A percentile compares a stretch with the other conserved stretches of the same genome.
phyloP scores from a whole-genome alignment of 2,797 vertebrate species.

The Enteromius afrohamiltoni region DNA sequence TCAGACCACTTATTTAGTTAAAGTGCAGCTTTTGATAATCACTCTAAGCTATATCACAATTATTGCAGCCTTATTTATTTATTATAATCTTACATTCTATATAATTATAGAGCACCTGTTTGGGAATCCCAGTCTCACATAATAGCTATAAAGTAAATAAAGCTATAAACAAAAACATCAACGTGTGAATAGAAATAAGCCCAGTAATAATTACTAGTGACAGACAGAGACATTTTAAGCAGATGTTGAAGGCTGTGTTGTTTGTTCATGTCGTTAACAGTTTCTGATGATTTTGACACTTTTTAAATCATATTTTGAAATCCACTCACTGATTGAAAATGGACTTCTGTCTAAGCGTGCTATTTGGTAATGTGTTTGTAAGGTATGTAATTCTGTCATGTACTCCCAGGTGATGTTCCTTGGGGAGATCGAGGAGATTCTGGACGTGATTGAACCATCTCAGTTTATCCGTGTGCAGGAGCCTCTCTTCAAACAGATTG shows the following conservation, averaged over 20 bases:
- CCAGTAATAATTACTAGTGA: neutral
- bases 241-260: neutral
- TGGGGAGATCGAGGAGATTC: constrained; percentile 91
- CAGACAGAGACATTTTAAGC: neutral
- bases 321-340: neutral
- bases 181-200: neutral
- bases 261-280: neutral
- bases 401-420: constrained; percentile 86
- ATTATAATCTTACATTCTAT: neutral
- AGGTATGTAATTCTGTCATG: neutral
- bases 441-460: constrained; percentile 93
- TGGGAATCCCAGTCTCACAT: neutral
- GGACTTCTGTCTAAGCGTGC: neutral
- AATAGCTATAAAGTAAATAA: too few species aligned
- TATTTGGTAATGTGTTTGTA: constrained; percentile 8
- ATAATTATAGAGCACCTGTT: neutral
- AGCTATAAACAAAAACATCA: neutral
- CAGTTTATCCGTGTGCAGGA: constrained; percentile 93
- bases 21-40: neutral
- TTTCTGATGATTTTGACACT: neutral
- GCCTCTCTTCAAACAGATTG: constrained; percentile 91
- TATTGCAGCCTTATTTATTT: neutral
- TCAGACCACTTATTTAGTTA: neutral
- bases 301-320: neutral
- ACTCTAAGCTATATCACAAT: neutral